Evolutionary conservation across 1,140 invertebrate genomes (phyloP).

Genomic region (Drosophila murphyi): DNA sequence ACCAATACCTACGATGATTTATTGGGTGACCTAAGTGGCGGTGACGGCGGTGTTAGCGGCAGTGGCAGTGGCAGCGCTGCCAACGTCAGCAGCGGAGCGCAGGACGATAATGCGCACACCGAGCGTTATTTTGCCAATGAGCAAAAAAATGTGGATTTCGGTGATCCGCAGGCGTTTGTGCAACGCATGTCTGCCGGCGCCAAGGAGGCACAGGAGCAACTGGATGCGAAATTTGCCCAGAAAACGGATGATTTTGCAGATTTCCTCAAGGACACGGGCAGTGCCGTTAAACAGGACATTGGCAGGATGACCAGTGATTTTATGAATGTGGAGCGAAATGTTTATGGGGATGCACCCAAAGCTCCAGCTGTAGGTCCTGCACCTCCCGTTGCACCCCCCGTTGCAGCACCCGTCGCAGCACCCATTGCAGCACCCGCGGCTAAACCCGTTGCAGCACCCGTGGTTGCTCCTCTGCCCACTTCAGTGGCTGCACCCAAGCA

Average conservation of each 20-base stretch:
- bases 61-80: slow-evolving; percentile 5
- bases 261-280: slow-evolving; percentile 54
- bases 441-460: neutral
- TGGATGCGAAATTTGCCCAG: slow-evolving; percentile 74
- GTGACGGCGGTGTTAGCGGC: slow-evolving; percentile 15
- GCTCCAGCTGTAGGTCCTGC: slow-evolving; percentile 8
- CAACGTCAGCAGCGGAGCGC: slow-evolving; percentile 64
- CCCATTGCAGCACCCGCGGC: slow-evolving; percentile 15
- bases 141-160: slow-evolving; percentile 73
- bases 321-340: slow-evolving; percentile 76
- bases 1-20: slow-evolving; percentile 46
- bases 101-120: slow-evolving; percentile 79
- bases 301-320: slow-evolving; percentile 67
- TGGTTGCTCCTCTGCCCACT: neutral
- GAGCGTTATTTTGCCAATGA: slow-evolving; percentile 79
- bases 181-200: slow-evolving; percentile 75
- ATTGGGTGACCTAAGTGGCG: slow-evolving; percentile 36
- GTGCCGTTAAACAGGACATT: slow-evolving; percentile 59
- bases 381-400: neutral
- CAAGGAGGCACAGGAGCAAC: slow-evolving; percentile 72
- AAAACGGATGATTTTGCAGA: slow-evolving; percentile 68
- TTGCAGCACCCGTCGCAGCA: slow-evolving; percentile 8
- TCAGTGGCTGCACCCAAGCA: slow-evolving; percentile 18
- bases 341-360: slow-evolving; percentile 37
- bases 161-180: slow-evolving; percentile 75